A percentile compares a stretch with the other conserved stretches of the same genome.
These are phyloP conservation scores for Colinus virginianus DNA, from an alignment of 2,113 vertebrate species.

Conservation along the genomic window DNA sequence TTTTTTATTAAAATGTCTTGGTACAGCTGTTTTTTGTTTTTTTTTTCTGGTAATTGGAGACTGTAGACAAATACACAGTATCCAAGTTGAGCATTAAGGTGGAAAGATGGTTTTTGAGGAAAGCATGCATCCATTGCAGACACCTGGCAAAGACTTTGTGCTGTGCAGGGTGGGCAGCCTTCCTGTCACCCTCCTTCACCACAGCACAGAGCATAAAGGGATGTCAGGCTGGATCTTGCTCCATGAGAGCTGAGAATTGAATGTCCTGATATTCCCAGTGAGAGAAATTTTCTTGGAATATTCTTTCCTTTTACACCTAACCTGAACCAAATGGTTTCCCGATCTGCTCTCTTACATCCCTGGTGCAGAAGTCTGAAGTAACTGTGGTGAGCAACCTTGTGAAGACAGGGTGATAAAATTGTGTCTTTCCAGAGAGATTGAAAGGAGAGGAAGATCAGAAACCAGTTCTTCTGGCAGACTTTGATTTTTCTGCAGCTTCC, in stretches of 20 bases:
- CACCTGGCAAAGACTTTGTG: background rate
- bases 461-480: background rate
- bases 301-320: background rate
- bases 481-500: background rate
- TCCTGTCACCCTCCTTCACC: background rate
- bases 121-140: background rate
- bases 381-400: background rate
- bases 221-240: background rate
- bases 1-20: background rate
- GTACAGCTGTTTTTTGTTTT: rapidly evolving
- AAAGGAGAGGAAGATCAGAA: background rate
- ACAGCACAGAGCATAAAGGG: background rate
- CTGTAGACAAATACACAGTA: rapidly evolving
- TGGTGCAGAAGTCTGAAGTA: background rate
- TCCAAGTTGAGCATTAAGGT: background rate
- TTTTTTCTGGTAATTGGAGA: background rate
- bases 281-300: background rate
- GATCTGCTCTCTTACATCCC: background rate
- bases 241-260: background rate
- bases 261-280: background rate
- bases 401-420: background rate
- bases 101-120: background rate
- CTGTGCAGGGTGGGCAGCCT: background rate
- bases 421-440: background rate
- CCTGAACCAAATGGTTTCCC: background rate